Conservation (phyloP, 2,113 vertebrate genomes). For the Apodemus sylvaticus region DNA sequence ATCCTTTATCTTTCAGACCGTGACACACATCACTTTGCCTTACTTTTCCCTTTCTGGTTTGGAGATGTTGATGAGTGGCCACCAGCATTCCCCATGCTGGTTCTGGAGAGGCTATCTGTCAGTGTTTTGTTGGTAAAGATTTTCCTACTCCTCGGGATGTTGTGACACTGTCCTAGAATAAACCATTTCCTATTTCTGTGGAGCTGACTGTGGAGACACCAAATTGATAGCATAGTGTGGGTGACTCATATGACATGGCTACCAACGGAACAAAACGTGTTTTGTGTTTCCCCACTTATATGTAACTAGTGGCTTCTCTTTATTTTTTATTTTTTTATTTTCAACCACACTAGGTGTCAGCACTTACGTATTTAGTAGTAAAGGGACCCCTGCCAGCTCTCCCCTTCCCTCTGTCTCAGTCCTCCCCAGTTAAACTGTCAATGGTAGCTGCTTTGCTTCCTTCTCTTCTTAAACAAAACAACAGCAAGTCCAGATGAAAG, state of each 20-base stretch:
- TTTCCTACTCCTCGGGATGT: not conserved
- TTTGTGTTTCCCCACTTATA: not conserved
- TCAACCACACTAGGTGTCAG: slow-evolving; percentile 5
- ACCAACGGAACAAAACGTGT: slow-evolving; percentile 4
- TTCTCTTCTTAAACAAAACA: not conserved
- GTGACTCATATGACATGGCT: not conserved
- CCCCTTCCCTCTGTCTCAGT: not conserved
- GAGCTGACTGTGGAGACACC: not conserved
- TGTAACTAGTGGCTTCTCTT: not conserved
- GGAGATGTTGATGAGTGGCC: not conserved
- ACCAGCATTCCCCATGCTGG: not conserved
- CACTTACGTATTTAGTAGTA: slow-evolving; percentile 24
- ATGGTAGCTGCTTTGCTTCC: not conserved
- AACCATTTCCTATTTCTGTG: slow-evolving; percentile 22
- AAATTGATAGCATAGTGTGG: not conserved
- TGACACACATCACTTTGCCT: not conserved
- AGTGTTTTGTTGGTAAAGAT: not conserved
- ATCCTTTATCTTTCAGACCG: not conserved
- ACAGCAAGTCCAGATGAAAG: not conserved
- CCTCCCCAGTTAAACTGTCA: slow-evolving; percentile 7
- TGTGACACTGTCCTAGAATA: slow-evolving; percentile 40
- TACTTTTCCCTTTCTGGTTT: not conserved
- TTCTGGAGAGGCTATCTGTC: not conserved
- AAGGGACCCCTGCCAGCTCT: not conserved
- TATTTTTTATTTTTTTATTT: not conserved